A percentile compares a stretch with the other conserved stretches of the same genome.
Evolutionary conservation across 2,888 invertebrate genomes (phyloP).

Genomic region (Bembecia ichneumoniformis): DNA sequence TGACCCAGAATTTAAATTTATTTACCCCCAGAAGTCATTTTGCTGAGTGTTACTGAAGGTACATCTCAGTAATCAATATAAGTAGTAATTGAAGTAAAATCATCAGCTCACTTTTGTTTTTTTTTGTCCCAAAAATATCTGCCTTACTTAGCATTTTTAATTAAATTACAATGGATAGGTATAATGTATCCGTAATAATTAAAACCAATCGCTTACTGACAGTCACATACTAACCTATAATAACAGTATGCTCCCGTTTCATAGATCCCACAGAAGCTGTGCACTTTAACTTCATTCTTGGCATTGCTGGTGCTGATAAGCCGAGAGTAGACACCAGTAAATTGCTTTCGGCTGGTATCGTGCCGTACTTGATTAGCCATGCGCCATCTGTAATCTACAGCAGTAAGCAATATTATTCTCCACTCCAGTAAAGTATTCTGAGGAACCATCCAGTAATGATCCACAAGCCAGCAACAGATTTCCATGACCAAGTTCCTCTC

Average conservation of each 20-base stretch:
- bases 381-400: conserved; percentile 45
- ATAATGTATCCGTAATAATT: not conserved
- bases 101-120: no score
- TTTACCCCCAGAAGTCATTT: no score
- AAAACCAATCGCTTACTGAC: conserved; percentile 2
- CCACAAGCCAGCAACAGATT: no score
- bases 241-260: conserved; percentile 47
- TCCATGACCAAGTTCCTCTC: no score
- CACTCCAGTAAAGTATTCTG: no score
- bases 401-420: no score
- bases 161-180: not conserved
- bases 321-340: conserved; percentile 51
- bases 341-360: conserved; percentile 44
- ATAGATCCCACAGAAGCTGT: conserved; percentile 51
- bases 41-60: no score
- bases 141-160: not conserved
- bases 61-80: no score
- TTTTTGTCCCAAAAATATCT: no score
- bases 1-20: no score
- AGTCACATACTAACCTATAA: conserved; percentile 34
- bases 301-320: conserved; percentile 39
- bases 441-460: no score
- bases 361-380: conserved; percentile 44
- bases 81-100: no score
- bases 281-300: conserved; percentile 53